Percentiles rank a stretch among this genome's conserved stretches.
Conservation (phyloP, 2,888 invertebrate genomes). For the Meandrusa payeni region DNA sequence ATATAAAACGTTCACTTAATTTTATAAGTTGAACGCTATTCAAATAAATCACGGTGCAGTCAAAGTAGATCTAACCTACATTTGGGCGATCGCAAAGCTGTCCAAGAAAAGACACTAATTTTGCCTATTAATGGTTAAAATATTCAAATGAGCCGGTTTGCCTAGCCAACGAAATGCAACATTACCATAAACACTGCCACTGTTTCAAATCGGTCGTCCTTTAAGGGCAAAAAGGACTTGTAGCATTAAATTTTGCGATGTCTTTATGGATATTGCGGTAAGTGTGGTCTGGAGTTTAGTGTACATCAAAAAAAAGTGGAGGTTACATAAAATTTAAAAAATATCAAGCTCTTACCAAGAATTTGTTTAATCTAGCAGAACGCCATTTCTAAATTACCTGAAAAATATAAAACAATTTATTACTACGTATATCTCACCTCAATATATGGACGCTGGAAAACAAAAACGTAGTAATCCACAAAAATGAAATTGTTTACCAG, state of each 20-base stretch:
- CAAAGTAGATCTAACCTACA: constrained; percentile 21
- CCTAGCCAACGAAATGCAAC: constrained; percentile 26
- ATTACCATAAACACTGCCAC: constrained; percentile 21
- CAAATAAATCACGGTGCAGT: constrained; percentile 15
- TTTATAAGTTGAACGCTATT: constrained; percentile 12
- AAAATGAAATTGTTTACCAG: too few species aligned
- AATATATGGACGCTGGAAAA: too few species aligned
- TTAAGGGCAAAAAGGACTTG: constrained; percentile 15
- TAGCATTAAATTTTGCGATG: constrained; percentile 18
- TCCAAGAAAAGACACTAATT: constrained; percentile 24
- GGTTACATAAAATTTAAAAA: too few species aligned
- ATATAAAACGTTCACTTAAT: constrained; percentile 9
- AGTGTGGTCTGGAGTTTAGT: too few species aligned
- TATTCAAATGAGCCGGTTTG: constrained; percentile 37
- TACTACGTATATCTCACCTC: too few species aligned
- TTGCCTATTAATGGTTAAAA: constrained; percentile 30
- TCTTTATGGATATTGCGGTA: constrained; percentile 17
- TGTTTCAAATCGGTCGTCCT: constrained; percentile 17
- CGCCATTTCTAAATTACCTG: too few species aligned
- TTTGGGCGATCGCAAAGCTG: constrained; percentile 18
- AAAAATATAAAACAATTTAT: too few species aligned
- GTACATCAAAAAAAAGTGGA: too few species aligned
- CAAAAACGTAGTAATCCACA: too few species aligned
- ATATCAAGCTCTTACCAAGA: too few species aligned
- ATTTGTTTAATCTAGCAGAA: too few species aligned